phyloP scores from a whole-genome alignment of 2,888 invertebrate genomes.

The Drosophila mulleri region DNA sequence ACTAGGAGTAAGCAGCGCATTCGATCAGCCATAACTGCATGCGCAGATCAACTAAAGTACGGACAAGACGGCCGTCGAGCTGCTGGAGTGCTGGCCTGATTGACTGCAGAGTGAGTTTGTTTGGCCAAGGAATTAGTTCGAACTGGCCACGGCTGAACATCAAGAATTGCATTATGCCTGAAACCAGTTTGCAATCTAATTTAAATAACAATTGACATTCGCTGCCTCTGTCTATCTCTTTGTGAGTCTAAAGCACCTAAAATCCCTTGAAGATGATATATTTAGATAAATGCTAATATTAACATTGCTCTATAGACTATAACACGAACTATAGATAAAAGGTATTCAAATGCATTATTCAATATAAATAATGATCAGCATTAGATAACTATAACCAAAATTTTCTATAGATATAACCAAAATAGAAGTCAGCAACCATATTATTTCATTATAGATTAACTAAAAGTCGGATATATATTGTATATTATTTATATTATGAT shows the following conservation, averaged over 20 bases:
- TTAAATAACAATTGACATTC: constrained; percentile 68
- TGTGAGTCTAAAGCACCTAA: too few relatives aligned
- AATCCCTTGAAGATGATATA: too few relatives aligned
- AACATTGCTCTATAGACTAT: too few relatives aligned
- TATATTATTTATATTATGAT: constrained; percentile 11
- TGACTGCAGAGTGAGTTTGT: constrained; percentile 46
- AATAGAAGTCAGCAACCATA: too few relatives aligned
- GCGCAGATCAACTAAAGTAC: constrained; percentile 41
- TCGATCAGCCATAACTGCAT: constrained; percentile 42
- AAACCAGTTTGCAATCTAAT: constrained; percentile 54
- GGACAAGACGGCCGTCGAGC: background rate
- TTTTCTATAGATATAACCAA: too few relatives aligned
- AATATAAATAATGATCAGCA: too few relatives aligned
- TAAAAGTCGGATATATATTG: background rate
- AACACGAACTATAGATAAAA: too few relatives aligned
- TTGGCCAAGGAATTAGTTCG: constrained; percentile 52
- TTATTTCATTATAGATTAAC: background rate
- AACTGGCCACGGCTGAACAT: constrained; percentile 1
- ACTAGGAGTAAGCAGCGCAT: constrained; percentile 16
- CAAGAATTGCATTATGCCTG: constrained; percentile 41
- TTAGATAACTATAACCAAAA: too few relatives aligned
- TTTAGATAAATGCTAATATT: too few relatives aligned
- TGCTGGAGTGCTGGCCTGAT: constrained; percentile 16
- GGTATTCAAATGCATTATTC: too few relatives aligned
- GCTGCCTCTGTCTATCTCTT: too few relatives aligned